Evolutionary conservation across 2,797 vertebrate species (phyloP).

Genomic region (Ctenochaetus hawaiiensis): DNA sequence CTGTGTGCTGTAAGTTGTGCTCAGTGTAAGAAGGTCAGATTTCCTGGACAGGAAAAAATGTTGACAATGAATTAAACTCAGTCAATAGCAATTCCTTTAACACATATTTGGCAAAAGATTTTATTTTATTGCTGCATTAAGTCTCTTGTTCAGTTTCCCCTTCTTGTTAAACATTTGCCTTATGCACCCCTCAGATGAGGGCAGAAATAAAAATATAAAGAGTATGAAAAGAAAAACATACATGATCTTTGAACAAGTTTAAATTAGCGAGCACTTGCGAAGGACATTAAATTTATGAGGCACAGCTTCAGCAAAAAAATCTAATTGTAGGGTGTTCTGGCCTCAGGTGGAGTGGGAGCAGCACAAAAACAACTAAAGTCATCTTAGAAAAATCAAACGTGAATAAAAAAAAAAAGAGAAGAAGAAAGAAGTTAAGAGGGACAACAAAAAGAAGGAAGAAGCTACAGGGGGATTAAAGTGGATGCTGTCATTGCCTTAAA

Average conservation of each 20-base stretch:
- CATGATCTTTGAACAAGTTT: not conserved
- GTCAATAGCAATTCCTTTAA: no score
- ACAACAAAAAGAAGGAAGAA: not conserved
- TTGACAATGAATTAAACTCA: no score
- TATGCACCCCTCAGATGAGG: not conserved
- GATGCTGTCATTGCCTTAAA: constrained; percentile 33
- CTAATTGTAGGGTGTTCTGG: not conserved
- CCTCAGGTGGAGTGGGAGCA: constrained; percentile 13
- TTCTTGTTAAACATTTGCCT: no score
- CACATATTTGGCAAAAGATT: no score
- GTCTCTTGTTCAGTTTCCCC: no score
- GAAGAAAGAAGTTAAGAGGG: not conserved
- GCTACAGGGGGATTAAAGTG: constrained; percentile 19
- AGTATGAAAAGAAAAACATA: not conserved
- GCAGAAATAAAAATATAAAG: not conserved
- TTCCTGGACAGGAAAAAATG: no score
- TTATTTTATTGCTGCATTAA: no score
- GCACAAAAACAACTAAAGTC: constrained; percentile 2
- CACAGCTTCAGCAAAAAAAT: not conserved
- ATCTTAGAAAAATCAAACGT: not conserved
- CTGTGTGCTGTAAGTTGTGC: no score
- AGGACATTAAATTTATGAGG: not conserved
- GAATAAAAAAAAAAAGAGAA: not conserved
- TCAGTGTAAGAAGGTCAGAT: no score
- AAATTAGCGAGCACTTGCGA: not conserved